A percentile compares a stretch with the other conserved stretches of the same genome.
These are phyloP conservation scores for Bolborhynchus lineola DNA, from an alignment of 2,113 vertebrate genomes.

Conservation along the genomic window DNA sequence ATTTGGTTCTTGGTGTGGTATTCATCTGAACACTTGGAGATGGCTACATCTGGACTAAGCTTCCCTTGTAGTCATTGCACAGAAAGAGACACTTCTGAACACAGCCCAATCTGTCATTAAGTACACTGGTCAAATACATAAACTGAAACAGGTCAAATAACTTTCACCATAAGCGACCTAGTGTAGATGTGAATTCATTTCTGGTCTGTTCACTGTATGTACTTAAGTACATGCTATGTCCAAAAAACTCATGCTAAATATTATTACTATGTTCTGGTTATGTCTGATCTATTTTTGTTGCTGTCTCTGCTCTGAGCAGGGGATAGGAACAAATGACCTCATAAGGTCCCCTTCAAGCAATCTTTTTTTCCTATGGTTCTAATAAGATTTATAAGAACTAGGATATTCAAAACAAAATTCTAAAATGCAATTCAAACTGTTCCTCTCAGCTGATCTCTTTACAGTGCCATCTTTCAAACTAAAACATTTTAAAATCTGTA, in stretches of 20 bases:
- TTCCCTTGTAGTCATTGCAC: neutral
- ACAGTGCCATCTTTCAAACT: neutral
- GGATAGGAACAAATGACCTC: neutral
- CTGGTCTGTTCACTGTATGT: neutral
- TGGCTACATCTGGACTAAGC: neutral
- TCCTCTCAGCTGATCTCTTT: neutral
- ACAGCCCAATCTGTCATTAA: neutral
- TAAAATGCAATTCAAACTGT: neutral
- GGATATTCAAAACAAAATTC: neutral
- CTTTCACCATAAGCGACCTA: neutral
- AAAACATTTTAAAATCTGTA: neutral
- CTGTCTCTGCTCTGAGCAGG: neutral
- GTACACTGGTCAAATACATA: neutral
- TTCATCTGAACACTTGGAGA: neutral
- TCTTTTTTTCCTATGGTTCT: neutral
- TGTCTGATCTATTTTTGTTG: neutral
- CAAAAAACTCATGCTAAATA: neutral
- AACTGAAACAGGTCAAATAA: neutral
- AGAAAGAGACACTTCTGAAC: neutral
- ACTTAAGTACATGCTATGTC: neutral
- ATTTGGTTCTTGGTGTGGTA: neutral
- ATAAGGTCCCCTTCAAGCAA: neutral
- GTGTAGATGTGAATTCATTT: neutral
- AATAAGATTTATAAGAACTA: neutral
- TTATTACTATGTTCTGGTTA: neutral